Conservation (phyloP, 2,797 vertebrate genomes). For the Danio jaintianensis region DNA sequence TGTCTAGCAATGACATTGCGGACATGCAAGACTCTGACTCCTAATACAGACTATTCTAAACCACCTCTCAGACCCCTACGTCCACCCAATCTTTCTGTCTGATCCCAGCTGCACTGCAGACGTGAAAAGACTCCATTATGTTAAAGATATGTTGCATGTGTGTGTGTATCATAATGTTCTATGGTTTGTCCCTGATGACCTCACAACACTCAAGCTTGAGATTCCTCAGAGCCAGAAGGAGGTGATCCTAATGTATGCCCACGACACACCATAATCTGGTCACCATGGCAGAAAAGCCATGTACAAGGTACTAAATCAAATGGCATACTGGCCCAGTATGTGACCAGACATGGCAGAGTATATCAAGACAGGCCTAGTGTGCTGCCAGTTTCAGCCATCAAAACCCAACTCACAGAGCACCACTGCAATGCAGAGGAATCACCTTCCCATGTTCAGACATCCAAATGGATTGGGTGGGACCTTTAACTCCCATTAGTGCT, state of each 20-base stretch:
- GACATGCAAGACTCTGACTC: not conserved
- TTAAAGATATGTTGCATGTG: not conserved
- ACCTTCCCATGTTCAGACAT: too few species aligned
- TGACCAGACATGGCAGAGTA: too few species aligned
- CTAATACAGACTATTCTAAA: not conserved
- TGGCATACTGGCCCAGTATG: constrained; percentile 42
- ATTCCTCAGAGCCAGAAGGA: constrained; percentile 17
- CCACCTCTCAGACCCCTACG: not conserved
- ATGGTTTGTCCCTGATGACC: not conserved
- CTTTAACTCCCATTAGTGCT: too few species aligned
- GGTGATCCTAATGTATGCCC: constrained; percentile 8
- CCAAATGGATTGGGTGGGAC: too few species aligned
- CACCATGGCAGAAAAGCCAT: too few species aligned
- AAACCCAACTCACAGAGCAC: too few species aligned
- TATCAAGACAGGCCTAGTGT: too few species aligned
- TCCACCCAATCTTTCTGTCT: not conserved
- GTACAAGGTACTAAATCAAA: constrained; percentile 12
- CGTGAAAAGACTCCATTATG: not conserved
- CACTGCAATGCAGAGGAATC: too few species aligned
- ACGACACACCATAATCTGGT: constrained; percentile 10
- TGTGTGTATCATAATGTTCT: accelerated
- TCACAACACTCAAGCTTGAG: not conserved
- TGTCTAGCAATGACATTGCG: not conserved
- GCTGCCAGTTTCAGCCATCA: too few species aligned
- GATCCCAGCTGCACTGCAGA: not conserved